These are phyloP conservation scores for Euzophera pinguis DNA, from an alignment of 2,888 invertebrate species.

Conservation along the genomic window DNA sequence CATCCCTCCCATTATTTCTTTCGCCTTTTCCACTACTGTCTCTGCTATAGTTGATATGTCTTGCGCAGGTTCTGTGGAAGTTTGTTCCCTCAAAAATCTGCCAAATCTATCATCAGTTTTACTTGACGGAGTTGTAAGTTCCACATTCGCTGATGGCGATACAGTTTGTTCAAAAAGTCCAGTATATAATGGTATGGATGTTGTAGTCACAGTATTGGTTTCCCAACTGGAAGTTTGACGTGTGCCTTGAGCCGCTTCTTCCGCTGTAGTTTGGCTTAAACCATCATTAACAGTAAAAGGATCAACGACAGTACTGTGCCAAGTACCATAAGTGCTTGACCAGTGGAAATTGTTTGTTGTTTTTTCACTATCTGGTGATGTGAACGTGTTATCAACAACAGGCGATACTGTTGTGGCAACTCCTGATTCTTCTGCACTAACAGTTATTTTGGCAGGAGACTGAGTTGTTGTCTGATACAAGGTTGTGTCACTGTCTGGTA, in stretches of 20 bases:
- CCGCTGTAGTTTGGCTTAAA: conserved; percentile 61
- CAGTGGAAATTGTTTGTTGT: conserved; percentile 74
- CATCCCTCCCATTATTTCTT: conserved; percentile 87
- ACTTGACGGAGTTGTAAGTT: conserved; percentile 42
- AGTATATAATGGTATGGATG: conserved; percentile 47
- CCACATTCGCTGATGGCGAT: conserved; percentile 50
- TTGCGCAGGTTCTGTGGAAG: conserved; percentile 76
- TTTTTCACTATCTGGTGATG: conserved; percentile 60
- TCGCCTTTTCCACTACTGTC: conserved; percentile 84
- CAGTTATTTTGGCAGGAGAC: conserved; percentile 37
- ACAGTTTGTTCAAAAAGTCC: conserved; percentile 50
- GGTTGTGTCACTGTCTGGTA: conserved; percentile 46
- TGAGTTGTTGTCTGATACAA: conserved; percentile 49
- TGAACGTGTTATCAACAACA: conserved; percentile 49
- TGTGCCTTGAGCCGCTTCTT: conserved; percentile 38
- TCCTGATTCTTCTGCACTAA: conserved; percentile 44
- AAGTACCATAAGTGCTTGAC: conserved; percentile 70
- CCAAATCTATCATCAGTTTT: conserved; percentile 53
- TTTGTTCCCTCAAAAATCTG: conserved; percentile 53
- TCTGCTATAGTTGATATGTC: conserved; percentile 82
- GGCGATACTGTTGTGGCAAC: conserved; percentile 45
- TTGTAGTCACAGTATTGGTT: conserved; percentile 35
- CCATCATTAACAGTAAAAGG: conserved; percentile 87
- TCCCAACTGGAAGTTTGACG: conserved; percentile 47
- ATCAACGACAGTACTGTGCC: conserved; percentile 86